Evolutionary conservation across 1,140 invertebrate genomes (phyloP), one percentile per base, ranked within the genome.

Genomic region (Anagrus nilaparvatae): DNA sequence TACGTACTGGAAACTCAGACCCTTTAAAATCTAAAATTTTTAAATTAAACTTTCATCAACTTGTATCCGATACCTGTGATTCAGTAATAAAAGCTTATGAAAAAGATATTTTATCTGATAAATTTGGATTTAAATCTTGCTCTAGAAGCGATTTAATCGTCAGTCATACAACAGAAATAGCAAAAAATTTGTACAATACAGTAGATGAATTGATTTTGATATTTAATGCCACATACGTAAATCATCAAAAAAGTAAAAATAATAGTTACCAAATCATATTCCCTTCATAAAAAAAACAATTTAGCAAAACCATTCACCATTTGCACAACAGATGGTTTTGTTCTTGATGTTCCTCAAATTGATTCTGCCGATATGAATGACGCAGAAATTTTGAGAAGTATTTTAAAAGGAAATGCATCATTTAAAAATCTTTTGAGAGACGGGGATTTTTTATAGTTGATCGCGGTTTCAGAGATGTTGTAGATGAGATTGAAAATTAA

Each of bases 151-250:
- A 40, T 33, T 21, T 50, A 8, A 39, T 47, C n/a, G 6, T n/a
- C 1, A 35, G 44, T 31, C 34, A 36, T 23, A 40, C 46, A 3
- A 19, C 42, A 5, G 7, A 19, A 18, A 40, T 33, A 20, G 38
- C 34, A 10, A 33, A 35, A 30, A 34, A 40, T 13, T 33, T 48
- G 18, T 37, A 27, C 1, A 18, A 36, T 16, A 6, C 24, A 5
- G 9, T 3, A 14, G 42, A 44, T 17, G 29, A 44, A 20, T 20
- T 36, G 5, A 21, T 36, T 8, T 4, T 23, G 9, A 36, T 25
- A 44, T 47, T 33, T 32, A 42, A 51, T 46, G 47, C 47, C 28
- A 53, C 46, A 12, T 43, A 53, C 39, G 19, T 10, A 13, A 16
- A 19, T 23, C 34, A 36, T n/a, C 34, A 36, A n/a, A 36, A 36